phyloP scores from a whole-genome alignment of 2,888 invertebrate species.

The Pyrochroa serraticornis region DNA sequence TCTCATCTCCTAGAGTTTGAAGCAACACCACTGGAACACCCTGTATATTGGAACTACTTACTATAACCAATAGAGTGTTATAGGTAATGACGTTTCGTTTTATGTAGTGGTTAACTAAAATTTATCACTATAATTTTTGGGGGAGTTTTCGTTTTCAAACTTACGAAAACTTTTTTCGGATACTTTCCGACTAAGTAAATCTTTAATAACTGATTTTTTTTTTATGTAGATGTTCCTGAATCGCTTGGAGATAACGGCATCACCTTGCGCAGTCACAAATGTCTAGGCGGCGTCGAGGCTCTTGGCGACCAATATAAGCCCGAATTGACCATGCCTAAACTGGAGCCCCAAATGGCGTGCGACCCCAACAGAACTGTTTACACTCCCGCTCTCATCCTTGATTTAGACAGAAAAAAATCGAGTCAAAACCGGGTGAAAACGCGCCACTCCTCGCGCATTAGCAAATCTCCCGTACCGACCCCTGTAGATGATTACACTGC shows the following conservation, averaged over 20 bases:
- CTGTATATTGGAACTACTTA: too few species aligned
- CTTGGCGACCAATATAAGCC: neutral
- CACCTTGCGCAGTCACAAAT: conserved; percentile 68
- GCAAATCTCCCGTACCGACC: conserved; percentile 35
- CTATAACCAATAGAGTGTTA: too few species aligned
- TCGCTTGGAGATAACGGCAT: conserved; percentile 57
- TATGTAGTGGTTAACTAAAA: too few species aligned
- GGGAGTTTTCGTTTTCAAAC: too few species aligned
- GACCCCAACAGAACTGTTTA: conserved; percentile 42
- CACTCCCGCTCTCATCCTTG: conserved; percentile 8
- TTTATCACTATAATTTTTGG: too few species aligned
- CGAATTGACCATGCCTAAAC: conserved; percentile 17
- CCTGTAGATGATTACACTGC: conserved; percentile 35
- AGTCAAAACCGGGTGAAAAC: conserved; percentile 13
- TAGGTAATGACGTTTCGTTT: too few species aligned
- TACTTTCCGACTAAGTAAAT: too few species aligned
- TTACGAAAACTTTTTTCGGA: too few species aligned
- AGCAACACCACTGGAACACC: too few species aligned
- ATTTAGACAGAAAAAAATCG: conserved; percentile 5
- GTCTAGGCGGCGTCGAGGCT: conserved; percentile 53
- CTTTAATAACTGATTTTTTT: too few species aligned
- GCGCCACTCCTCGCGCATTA: conserved; percentile 19
- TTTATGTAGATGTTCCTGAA: conserved; percentile 14
- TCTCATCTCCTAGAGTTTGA: too few species aligned
- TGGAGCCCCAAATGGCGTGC: conserved; percentile 35